These are phyloP conservation scores for Limnephilus marmoratus DNA, from an alignment of 2,888 invertebrate species.

Conservation along the genomic window DNA sequence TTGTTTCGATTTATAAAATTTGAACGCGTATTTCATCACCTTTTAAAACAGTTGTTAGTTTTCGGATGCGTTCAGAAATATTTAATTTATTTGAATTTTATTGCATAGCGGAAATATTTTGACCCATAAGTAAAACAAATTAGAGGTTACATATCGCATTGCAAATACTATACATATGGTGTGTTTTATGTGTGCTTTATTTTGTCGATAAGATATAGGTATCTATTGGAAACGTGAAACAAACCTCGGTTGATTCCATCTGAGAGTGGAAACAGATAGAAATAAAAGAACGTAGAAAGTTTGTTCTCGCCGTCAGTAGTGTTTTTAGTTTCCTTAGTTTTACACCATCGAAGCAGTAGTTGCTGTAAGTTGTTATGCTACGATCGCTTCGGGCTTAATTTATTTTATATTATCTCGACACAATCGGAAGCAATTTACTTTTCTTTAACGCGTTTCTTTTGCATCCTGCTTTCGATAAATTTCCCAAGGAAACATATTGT, in stretches of 20 bases:
- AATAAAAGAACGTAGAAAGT: background rate
- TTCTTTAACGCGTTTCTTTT: background rate
- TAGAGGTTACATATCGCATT: background rate
- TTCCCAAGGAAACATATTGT: background rate
- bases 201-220: background rate
- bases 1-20: too few species aligned
- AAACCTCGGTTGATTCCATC: background rate
- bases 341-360: background rate
- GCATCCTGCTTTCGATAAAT: background rate
- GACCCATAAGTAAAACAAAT: background rate
- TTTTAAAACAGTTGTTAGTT: too few species aligned
- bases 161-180: background rate
- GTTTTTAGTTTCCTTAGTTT: background rate
- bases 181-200: background rate
- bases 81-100: too few species aligned
- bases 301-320: background rate
- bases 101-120: too few species aligned
- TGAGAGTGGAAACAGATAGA: background rate
- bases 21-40: too few species aligned
- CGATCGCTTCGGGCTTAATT: background rate
- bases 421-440: background rate
- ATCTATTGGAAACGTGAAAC: background rate
- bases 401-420: background rate
- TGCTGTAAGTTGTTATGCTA: background rate
- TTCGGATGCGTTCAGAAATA: too few species aligned